Evolutionary conservation across 2,113 vertebrate genomes (phyloP).

Genomic region (Phaethon lepturus): DNA sequence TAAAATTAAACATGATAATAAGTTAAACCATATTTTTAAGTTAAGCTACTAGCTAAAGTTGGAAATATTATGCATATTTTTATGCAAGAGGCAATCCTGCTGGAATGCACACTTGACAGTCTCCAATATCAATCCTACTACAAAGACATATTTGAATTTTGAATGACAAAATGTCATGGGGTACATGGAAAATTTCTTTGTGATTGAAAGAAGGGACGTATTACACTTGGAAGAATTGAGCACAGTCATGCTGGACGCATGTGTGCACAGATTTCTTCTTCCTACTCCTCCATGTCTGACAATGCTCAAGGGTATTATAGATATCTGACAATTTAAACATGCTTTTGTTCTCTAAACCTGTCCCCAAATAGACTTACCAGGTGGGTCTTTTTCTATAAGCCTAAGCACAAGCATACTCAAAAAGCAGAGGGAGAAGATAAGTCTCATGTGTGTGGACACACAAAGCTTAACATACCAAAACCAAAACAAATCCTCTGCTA

Average conservation of each 20-base stretch:
- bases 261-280: not conserved
- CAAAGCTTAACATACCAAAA: not conserved
- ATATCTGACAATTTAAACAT: not conserved
- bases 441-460: not conserved
- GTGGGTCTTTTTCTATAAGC: not conserved
- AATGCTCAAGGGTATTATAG: fast-evolving
- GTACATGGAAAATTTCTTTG: not conserved
- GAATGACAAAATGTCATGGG: not conserved
- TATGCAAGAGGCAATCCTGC: not conserved
- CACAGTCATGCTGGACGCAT: not conserved
- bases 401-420: not conserved
- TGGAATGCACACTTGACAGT: not conserved
- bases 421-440: not conserved
- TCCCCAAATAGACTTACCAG: not conserved
- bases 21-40: not conserved
- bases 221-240: not conserved
- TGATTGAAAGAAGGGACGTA: not conserved
- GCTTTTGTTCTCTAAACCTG: not conserved
- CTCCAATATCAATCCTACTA: not conserved
- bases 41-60: not conserved
- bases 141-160: not conserved
- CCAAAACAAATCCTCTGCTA: not conserved
- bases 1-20: not conserved
- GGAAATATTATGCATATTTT: not conserved
- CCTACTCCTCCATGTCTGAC: not conserved